Evolutionary conservation across 92 coral and sea anemone genomes (phyloP).

Genomic region (Siderastrea radians): DNA sequence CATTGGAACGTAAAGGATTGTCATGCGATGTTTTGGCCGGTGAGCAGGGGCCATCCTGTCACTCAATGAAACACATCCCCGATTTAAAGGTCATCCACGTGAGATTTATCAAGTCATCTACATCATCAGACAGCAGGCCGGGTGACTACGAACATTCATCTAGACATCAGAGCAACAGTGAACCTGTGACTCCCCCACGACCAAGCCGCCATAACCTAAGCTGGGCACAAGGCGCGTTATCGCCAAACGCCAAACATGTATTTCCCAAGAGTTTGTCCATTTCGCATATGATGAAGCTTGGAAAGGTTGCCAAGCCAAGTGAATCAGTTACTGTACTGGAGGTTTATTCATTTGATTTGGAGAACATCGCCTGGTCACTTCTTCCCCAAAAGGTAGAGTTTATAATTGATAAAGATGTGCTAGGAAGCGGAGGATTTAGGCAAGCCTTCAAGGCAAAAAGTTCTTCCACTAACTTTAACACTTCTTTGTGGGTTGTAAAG

Average conservation of each 20-base stretch:
- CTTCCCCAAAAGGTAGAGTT: too few species aligned
- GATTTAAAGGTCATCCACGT: not conserved
- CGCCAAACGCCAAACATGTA: conserved; percentile 10
- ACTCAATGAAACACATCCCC: conserved; percentile 15
- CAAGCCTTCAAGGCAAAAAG: conserved; percentile 43
- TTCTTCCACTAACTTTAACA: conserved; percentile 25
- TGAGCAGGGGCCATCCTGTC: conserved; percentile 44
- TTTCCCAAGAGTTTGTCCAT: conserved; percentile 45
- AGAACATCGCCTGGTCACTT: conserved; percentile 32
- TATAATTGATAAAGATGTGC: conserved; percentile 38
- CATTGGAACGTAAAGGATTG: conserved; percentile 1
- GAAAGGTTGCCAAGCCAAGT: conserved; percentile 33
- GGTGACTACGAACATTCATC: not conserved
- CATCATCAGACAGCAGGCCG: too few species aligned
- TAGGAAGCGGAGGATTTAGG: conserved; percentile 44
- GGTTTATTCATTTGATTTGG: conserved; percentile 31
- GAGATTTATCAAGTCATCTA: not conserved
- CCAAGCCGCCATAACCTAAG: conserved; percentile 14
- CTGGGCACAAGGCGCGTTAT: conserved; percentile 18
- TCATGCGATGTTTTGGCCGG: conserved; percentile 25
- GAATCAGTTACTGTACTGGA: conserved; percentile 21
- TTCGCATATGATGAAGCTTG: conserved; percentile 41
- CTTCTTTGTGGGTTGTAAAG: conserved; percentile 18
- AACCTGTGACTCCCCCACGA: conserved; percentile 23
- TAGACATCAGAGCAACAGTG: conserved; percentile 10